Evolutionary conservation across 2,797 vertebrate genomes (phyloP).

Genomic region (Columba guinea): DNA sequence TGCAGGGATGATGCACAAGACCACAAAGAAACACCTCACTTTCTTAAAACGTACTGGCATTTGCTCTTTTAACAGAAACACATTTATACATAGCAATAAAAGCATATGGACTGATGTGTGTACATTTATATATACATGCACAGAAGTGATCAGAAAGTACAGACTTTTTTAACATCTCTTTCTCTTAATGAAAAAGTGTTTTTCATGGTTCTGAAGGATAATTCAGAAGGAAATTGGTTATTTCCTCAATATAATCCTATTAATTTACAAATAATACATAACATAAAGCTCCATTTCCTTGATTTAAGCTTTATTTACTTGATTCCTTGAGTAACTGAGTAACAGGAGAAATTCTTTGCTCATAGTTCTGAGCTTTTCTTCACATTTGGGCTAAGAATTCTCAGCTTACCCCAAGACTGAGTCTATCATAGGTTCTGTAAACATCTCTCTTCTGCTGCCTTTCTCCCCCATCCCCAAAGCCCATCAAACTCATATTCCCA

Average conservation of each 20-base stretch:
- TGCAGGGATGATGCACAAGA: background rate
- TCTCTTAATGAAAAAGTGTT: background rate
- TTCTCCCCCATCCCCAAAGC: background rate
- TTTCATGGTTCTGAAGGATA: background rate
- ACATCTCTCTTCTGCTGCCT: background rate
- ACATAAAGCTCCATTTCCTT: background rate
- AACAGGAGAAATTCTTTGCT: background rate
- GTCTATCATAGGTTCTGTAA: background rate
- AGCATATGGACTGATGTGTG: background rate
- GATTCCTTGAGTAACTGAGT: background rate
- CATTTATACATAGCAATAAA: background rate
- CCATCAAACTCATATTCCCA: background rate
- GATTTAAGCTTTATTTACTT: background rate
- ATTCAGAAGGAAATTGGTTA: background rate
- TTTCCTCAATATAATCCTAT: background rate
- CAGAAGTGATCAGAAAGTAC: background rate
- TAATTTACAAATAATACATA: background rate
- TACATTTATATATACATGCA: background rate
- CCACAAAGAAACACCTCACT: background rate
- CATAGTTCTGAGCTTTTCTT: background rate
- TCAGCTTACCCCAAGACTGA: background rate
- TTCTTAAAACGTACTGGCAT: background rate
- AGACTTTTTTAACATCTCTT: background rate
- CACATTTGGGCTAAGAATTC: background rate
- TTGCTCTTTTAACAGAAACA: background rate